Evolutionary conservation across 2,113 vertebrate genomes (phyloP), one percentile per base, ranked within the genome.

Genomic region (Gila orcuttii): DNA sequence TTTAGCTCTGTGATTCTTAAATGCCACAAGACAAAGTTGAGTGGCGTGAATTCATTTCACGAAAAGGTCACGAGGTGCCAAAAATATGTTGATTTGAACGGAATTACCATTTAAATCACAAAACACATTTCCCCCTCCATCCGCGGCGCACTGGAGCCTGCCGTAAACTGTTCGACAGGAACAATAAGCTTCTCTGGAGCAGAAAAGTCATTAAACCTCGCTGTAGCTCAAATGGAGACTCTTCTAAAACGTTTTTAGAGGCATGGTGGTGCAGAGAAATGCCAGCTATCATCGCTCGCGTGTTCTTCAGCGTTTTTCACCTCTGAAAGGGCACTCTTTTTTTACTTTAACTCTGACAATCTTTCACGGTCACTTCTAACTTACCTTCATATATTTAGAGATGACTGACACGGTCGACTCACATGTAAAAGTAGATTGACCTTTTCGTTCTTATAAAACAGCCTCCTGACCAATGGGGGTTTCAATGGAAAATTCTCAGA

Each of bases 41-140:
- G 85, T 92, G 87, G 93, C 91, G 88, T 89, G 75, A 89, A 91
- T 90, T 87, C 83, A 87, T 93, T 90, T 89, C 88, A 90, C 88
- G 85, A 94, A 94, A 89, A 95, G 94, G 94, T 95, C 94, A 95
- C 90, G 92, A 93, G 92, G 92, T 88, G 92, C 90, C 89, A 94
- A 92, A 93, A 93, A 94, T 94, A 91, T 91, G 90, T 89, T 93
- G 90, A 90, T 90, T 90, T 93, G 91, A 93, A 90, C 91, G 84
- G 87, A 94, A 92, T 92, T 91, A 91, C 87, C 92, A 90, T 93
- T 93, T 92, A 93, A 93, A 91, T 83, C 86, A 88, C 87, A 88
- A 87, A 79, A 79, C 87, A 75, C 91, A 93, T 87, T 90, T 90
- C 89, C 82, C 66, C 85, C 66, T 85, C 82, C 81, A 59, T 71